Base-by-base conservation (phyloP, 2,888 invertebrate genomes). In the Margaritifera margaritifera region DNA sequence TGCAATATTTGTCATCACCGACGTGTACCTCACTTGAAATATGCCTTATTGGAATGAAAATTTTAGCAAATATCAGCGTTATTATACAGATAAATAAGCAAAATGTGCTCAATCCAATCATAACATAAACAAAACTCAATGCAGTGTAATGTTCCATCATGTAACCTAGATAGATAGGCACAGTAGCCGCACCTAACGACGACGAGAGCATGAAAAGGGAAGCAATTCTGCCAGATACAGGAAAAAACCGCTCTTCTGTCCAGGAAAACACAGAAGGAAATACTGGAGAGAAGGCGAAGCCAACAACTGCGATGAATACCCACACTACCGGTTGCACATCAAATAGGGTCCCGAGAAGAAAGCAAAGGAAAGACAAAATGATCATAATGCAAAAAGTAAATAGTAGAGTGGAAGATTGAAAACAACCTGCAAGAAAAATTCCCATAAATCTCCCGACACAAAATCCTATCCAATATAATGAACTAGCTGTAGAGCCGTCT, bases 191-290 rank as follows among this genome's bases (percentile, higher is more conserved):
- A 0, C 79, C 78, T 4, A 62, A 55, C 4, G 77, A 75, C 2
- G 77, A 67, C 1, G 77, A 65, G n/a, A 80, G 67, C 18, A 80
- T 68, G 54, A 81, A 74, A 55, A 78, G 68, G 6, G 78, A 74
- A 1, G 79, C 71, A 11, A 81, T 62, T 62, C 69, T 77, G 3
- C 80, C 80, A 1, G 77, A 75, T 2, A 81, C 78, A 24, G 72
- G 66, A 24, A 80, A 60, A 27, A 81, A 73, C 24, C 72, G 67
- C 67, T 79, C 77, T 54, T 81, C 79, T 4, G 81, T 79, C 80
- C 79, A 81, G 0, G 78, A 74, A 57, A 80, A 77, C 18, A 79
- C 67, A 58, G 75, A 75, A 2, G 81, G 79, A 53, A 79, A 79
- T 50, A 80, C 63, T 5, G 78, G 68, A 3, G 80, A 80, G 67